Evolutionary conservation across 1,140 invertebrate genomes (phyloP).

Genomic region (Prorops nasuta): DNA sequence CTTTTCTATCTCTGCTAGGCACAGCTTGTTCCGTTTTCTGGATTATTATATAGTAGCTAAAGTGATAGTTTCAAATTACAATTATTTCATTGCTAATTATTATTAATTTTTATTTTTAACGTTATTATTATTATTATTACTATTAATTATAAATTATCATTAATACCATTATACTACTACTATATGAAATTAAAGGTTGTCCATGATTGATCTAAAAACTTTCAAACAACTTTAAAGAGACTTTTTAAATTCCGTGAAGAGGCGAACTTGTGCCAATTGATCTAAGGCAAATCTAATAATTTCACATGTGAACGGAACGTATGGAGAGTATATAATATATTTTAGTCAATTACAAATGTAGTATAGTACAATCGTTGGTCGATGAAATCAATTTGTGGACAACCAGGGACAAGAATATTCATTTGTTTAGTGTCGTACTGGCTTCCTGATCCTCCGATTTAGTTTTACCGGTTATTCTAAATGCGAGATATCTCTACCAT

Average conservation of each 20-base stretch:
- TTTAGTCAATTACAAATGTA: constrained; percentile 57
- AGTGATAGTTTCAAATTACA: constrained; percentile 37
- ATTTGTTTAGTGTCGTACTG: constrained; percentile 50
- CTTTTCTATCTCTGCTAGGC: constrained; percentile 20
- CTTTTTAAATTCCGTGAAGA: too few relatives aligned
- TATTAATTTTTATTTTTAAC: constrained; percentile 9
- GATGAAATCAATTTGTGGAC: constrained; percentile 50
- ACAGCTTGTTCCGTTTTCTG: constrained; percentile 39
- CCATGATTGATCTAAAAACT: constrained; percentile 51
- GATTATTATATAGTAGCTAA: constrained; percentile 32
- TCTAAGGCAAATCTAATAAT: too few relatives aligned
- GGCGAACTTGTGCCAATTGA: too few relatives aligned
- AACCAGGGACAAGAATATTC: constrained; percentile 48
- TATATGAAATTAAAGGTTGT: constrained; percentile 49
- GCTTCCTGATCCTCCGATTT: constrained; percentile 54
- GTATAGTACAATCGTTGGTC: too few relatives aligned
- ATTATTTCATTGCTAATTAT: constrained; percentile 29
- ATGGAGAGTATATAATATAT: too few relatives aligned
- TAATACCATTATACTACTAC: constrained; percentile 21
- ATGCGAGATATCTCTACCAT: constrained; percentile 41
- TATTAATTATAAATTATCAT: too few relatives aligned
- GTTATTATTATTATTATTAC: constrained; percentile 10
- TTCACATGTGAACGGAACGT: too few relatives aligned
- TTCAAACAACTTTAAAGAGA: too few relatives aligned
- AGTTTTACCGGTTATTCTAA: constrained; percentile 51